phyloP scores from a whole-genome alignment of 2,113 vertebrate species.

The Xenopus tropicalis region DNA sequence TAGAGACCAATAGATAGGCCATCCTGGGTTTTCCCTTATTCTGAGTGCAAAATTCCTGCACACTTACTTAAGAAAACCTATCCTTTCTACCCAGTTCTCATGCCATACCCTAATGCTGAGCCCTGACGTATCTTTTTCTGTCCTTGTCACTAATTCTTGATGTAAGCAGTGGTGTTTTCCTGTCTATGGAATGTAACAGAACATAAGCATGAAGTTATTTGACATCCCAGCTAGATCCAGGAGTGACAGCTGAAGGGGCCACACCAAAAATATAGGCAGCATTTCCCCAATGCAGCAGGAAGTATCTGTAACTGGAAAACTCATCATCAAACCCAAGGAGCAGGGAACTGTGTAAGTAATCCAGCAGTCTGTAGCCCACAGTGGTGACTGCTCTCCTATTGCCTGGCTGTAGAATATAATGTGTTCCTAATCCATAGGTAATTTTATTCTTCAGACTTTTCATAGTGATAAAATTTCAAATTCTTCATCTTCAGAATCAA shows the following conservation, averaged over 20 bases:
- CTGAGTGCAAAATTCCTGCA: neutral
- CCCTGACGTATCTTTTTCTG: no score
- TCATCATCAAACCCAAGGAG: neutral
- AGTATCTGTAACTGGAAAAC: neutral
- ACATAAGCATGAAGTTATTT: constrained; percentile 14
- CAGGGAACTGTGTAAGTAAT: neutral
- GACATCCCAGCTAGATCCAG: neutral
- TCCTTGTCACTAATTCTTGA: no score
- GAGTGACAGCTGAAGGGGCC: constrained; percentile 1
- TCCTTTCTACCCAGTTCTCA: no score
- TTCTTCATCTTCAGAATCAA: constrained; percentile 97
- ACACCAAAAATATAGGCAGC: neutral
- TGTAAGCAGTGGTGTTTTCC: neutral
- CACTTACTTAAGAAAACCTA: no score
- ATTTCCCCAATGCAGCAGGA: neutral
- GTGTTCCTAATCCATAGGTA: neutral
- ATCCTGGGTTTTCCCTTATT: neutral
- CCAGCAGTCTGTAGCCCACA: constrained; percentile 20
- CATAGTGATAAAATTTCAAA: constrained; percentile 96
- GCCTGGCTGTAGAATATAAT: neutral
- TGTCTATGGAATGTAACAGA: constrained; percentile 31
- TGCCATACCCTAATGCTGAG: no score
- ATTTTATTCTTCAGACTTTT: constrained; percentile 50
- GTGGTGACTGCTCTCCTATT: neutral
- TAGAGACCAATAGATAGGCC: neutral